Evolutionary conservation across 1,140 invertebrate genomes (phyloP), one percentile per base, ranked within the genome.

Genomic region (Drosophila tristis): DNA sequence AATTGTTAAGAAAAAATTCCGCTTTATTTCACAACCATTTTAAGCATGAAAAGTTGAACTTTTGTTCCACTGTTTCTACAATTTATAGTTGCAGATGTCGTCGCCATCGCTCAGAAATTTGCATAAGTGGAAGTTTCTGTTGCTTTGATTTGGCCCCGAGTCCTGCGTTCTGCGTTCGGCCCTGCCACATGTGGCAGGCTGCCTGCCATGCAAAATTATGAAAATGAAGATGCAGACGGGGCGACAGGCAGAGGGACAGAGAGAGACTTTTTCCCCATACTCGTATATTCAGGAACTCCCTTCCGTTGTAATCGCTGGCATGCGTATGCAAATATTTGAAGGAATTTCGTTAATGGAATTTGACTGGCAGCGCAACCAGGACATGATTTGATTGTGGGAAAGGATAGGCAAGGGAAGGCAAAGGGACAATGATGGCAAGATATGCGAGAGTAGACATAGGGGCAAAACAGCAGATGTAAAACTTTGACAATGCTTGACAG

Each of bases 171-270:
- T 54, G 26, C 15, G 48, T 26, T 20, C 20, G 20, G 20, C 20
- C 35, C 39, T 80, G 72, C 51, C 77, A 65, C 81, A 77, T 86
- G 51, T 77, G 80, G 60, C 77, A 71, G 47, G 31, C 44, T 48
- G 43, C 54, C 47, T 29, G 29, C 29, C 29, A 58, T 73, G 72
- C 35, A 42, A 80, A 85, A 86, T 86, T 85, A 85, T 86, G 64
- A 86, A 85, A 86, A 77, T 85, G 72, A 63, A 81, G 75, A 81
- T 61, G 78, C 75, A 61, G 49, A 60, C 26, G 42, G 20, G 26
- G 20, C 56, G 50, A 49, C 47, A 23, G 25, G 62, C 48, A 25
- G 39, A 42, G 45, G 42, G 23, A 35, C 31, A 35, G 8, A 26
- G 9, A 20, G 20, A 57, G 47, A 25, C n/a, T 42, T 44, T 43